phyloP scores from a whole-genome alignment of 2,797 vertebrate genomes.

The Sebastolobus altivelis region DNA sequence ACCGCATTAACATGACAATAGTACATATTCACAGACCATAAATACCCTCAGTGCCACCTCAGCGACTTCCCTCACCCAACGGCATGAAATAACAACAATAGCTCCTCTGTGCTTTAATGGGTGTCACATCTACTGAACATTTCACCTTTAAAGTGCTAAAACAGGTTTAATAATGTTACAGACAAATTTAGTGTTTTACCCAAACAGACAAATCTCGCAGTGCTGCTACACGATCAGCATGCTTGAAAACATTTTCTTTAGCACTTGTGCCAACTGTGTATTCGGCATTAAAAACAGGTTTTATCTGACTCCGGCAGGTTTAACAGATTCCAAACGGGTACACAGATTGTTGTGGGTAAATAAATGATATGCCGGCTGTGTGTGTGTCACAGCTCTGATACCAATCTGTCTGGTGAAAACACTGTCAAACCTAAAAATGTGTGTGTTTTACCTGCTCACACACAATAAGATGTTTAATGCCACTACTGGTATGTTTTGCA shows the following conservation, averaged over 20 bases:
- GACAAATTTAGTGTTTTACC: slow-evolving; percentile 30
- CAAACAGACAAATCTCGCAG: slow-evolving; percentile 36
- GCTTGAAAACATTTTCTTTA: slow-evolving; percentile 42
- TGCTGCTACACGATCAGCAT: slow-evolving; percentile 27
- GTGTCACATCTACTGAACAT: slow-evolving; percentile 1
- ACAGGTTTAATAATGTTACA: slow-evolving; percentile 13
- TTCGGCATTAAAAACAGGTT: slow-evolving; percentile 42
- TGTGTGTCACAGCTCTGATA: slow-evolving; percentile 27
- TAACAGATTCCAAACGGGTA: slow-evolving; percentile 41
- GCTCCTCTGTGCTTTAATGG: background rate
- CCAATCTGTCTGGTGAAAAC: slow-evolving; percentile 32
- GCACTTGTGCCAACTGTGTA: slow-evolving; percentile 37
- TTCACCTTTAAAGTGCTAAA: slow-evolving; percentile 2
- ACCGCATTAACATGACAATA: slow-evolving; percentile 76
- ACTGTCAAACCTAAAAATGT: slow-evolving; percentile 14
- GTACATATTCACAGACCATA: slow-evolving; percentile 49
- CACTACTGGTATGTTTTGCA: background rate
- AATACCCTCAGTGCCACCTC: slow-evolving; percentile 58
- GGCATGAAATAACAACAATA: slow-evolving; percentile 37
- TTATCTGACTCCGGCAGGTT: slow-evolving; percentile 40
- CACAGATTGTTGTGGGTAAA: slow-evolving; percentile 58
- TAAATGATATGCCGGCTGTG: slow-evolving; percentile 31
- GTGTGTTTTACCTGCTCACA: background rate
- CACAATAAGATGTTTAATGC: background rate
- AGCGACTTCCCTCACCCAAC: slow-evolving; percentile 42